Conservation (phyloP, 2,888 invertebrate genomes). For the Gandaritis pyraliata region DNA sequence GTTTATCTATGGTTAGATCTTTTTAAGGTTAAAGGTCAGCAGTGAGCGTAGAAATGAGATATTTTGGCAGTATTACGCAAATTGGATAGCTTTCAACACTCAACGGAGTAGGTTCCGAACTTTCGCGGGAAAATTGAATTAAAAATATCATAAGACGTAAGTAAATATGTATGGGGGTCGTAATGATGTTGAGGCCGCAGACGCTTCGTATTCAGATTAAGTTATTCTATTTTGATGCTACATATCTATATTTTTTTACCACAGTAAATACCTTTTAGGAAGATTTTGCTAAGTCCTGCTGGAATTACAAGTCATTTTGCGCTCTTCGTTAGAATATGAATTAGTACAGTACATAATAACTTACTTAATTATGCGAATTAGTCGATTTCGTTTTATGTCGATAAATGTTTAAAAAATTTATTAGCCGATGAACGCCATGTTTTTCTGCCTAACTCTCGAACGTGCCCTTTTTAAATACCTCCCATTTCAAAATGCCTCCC, state of each 20-base stretch:
- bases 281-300: too few species aligned
- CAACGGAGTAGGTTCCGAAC: conserved; percentile 83
- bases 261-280: too few species aligned
- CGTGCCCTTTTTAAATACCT: conserved; percentile 16
- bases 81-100: conserved; percentile 85
- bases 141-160: conserved; percentile 84
- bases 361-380: too few species aligned
- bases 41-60: conserved; percentile 84
- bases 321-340: too few species aligned
- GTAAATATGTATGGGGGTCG: conserved; percentile 78
- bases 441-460: neutral
- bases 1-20: conserved; percentile 46
- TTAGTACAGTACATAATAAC: too few species aligned
- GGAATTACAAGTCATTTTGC: too few species aligned
- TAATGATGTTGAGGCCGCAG: conserved; percentile 72
- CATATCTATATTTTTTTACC: too few species aligned
- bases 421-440: neutral
- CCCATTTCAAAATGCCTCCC: conserved; percentile 14
- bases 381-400: too few species aligned
- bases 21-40: conserved; percentile 53
- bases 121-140: conserved; percentile 84
- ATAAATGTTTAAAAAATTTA: neutral
- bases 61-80: conserved; percentile 85
- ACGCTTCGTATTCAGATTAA: conserved; percentile 54
- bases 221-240: conserved; percentile 51